Evolutionary conservation across 2,797 vertebrate species (phyloP).

Genomic region (Halcyon badia): DNA sequence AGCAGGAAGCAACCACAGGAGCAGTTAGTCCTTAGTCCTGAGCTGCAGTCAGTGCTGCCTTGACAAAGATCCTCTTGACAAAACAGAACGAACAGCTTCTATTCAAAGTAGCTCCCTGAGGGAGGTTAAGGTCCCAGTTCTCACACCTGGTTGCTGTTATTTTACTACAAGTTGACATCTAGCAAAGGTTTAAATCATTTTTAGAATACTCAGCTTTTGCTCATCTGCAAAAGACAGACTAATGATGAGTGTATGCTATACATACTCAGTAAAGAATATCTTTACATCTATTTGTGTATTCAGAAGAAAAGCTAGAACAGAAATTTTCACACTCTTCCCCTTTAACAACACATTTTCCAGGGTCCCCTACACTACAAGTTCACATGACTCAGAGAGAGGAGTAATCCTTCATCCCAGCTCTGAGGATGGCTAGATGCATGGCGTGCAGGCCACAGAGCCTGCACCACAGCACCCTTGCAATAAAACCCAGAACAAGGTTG

Average conservation of each 20-base stretch:
- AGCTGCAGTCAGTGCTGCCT: background rate
- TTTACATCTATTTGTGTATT: background rate
- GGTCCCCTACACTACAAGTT: background rate
- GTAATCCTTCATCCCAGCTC: background rate
- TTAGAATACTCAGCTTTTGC: background rate
- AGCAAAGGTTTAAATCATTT: background rate
- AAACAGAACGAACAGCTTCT: background rate
- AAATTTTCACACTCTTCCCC: background rate
- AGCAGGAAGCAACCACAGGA: background rate
- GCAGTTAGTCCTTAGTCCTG: background rate
- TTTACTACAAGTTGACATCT: background rate
- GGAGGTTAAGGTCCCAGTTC: background rate
- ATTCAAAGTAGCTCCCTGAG: background rate
- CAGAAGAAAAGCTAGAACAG: background rate
- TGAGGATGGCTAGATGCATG: background rate
- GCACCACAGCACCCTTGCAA: background rate
- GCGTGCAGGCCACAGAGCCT: background rate
- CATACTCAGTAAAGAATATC: background rate
- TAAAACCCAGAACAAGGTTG: background rate
- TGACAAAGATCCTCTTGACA: slow-evolving; percentile 22
- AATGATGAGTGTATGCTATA: background rate
- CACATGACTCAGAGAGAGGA: background rate
- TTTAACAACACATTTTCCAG: background rate
- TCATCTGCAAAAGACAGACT: background rate
- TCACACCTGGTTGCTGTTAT: background rate